Evolutionary conservation across 2,113 vertebrate species (phyloP), one percentile per base, ranked within the genome.

Genomic region (Zosterops borbonicus): DNA sequence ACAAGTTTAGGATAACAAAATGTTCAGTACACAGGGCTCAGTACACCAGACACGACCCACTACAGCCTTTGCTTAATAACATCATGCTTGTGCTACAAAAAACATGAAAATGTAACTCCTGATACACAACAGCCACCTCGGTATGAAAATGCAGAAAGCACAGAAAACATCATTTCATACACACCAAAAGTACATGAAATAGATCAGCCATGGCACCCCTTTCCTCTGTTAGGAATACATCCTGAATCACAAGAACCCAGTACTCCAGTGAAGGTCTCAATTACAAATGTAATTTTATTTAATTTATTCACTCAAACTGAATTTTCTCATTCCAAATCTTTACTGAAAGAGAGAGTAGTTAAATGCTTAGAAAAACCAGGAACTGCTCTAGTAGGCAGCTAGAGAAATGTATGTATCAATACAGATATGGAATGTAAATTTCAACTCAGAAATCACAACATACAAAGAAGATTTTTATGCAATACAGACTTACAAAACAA

Each of bases 271-370:
- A 93, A 80, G 52, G 42, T 87, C 97, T 96, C 97, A 97, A 95
- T 98, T 98, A 98, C 91, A 98, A 98, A 98, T 95, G 96, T 77
- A 64, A 97, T 98, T 99, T 99, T 99, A 99, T 98, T 98, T 97
- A 92, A 94, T 97, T 97, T 98, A 96, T 65, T 97, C 97, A 98
- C 97, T 98, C 95, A 97, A 96, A 98, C 88, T 86, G 94, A 94
- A 97, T 97, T 97, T 98, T 91, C 95, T 98, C 96, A 94, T 94
- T 98, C 97, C 97, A 98, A 98, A 97, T 97, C 96, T 97, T 98
- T 97, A 96, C 90, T 96, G 97, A 96, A 97, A 95, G 95, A 95
- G 69, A 94, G 9, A 89, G 76, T 77, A 96, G 64, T 39, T 93
- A 89, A 97, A 95, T 46, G 80, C 94, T 86, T 96, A 95, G 93